Percentiles rank a stretch among this genome's conserved stretches.
Conservation (phyloP, 1,140 invertebrate species). For the Lethocerus indicus region DNA sequence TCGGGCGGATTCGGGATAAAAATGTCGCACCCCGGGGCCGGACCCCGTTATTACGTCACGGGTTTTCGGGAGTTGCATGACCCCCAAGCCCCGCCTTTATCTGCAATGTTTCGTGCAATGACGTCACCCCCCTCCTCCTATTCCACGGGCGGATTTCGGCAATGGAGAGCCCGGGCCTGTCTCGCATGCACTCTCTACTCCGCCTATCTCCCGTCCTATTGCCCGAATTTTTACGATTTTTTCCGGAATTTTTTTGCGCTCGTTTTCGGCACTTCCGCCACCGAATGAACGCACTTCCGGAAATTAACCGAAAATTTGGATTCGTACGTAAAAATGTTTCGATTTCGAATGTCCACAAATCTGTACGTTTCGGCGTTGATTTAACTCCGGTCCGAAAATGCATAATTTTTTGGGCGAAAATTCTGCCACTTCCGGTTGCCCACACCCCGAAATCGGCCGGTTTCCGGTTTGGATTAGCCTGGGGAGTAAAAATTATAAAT, state of each 20-base stretch:
- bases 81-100: neutral
- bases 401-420: neutral
- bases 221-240: neutral
- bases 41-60: too few species aligned
- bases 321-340: too few species aligned
- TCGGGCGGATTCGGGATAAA: too few species aligned
- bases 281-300: neutral
- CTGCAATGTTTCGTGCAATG: neutral
- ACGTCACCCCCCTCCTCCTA: neutral
- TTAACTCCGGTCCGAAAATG: too few species aligned
- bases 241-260: neutral
- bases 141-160: slow-evolving; percentile 3
- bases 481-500: neutral
- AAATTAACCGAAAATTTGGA: neutral
- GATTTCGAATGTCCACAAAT: too few species aligned
- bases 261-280: neutral
- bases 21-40: too few species aligned
- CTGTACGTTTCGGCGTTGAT: too few species aligned
- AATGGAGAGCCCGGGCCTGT: slow-evolving; percentile 5
- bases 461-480: neutral
- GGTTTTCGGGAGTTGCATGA: neutral
- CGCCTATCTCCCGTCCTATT: neutral
- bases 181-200: neutral
- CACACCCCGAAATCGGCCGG: neutral
- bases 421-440: neutral